Evolutionary conservation across 2,113 vertebrate genomes (phyloP).

Genomic region (Cyprinodon tularosa): DNA sequence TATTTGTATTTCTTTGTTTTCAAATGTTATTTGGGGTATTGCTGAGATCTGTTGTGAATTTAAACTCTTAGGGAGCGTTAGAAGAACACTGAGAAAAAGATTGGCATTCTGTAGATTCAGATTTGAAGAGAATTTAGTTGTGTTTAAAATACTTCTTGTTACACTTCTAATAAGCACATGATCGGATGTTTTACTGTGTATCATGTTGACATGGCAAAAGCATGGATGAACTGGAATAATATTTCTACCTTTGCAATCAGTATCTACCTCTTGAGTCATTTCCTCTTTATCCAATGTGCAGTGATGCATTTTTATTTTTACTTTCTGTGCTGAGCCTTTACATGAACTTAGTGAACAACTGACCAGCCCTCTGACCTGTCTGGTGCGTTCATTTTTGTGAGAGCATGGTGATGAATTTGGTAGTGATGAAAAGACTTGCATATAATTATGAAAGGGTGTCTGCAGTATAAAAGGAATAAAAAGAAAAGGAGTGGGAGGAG

Average conservation of each 20-base stretch:
- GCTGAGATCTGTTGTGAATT: no score
- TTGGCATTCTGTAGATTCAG: no score
- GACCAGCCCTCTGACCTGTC: constrained; percentile 54
- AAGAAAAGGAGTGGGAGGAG: constrained; percentile 10
- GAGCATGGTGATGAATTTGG: constrained; percentile 59
- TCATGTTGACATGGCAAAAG: background rate
- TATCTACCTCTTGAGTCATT: background rate
- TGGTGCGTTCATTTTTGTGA: constrained; percentile 31
- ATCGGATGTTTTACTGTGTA: no score
- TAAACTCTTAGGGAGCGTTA: no score
- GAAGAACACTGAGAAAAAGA: no score
- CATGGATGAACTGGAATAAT: background rate
- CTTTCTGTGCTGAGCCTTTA: constrained; percentile 41
- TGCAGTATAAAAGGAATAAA: constrained; percentile 31
- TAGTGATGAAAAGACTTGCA: constrained; percentile 36
- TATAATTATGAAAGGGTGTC: constrained; percentile 42
- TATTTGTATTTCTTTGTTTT: no score
- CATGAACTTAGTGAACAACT: constrained; percentile 49
- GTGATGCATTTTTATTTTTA: constrained; percentile 5
- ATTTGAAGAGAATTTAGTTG: no score
- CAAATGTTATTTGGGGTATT: no score
- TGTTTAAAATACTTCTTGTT: no score
- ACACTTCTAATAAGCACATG: no score
- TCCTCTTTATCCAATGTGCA: constrained; percentile 6
- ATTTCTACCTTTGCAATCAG: no score